Percentiles rank a stretch among this genome's conserved stretches.
Evolutionary conservation across 2,113 vertebrate genomes (phyloP).

Genomic region (Eurypyga helias): DNA sequence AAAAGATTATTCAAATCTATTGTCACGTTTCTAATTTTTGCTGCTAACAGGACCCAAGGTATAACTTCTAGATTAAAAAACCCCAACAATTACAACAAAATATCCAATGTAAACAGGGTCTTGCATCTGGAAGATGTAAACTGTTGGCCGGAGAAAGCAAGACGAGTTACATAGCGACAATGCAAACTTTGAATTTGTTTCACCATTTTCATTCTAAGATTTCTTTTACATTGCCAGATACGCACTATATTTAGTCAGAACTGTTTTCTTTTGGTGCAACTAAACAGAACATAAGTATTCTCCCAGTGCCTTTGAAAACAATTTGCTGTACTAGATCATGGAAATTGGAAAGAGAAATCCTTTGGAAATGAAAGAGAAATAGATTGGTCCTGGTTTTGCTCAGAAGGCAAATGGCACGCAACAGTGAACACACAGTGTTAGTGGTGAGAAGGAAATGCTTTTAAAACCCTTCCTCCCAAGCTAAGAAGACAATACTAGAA

Average conservation of each 20-base stretch:
- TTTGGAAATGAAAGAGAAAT: background rate
- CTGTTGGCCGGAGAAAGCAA: background rate
- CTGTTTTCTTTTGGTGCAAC: background rate
- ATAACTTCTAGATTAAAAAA: background rate
- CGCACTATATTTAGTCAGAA: background rate
- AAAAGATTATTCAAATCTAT: background rate
- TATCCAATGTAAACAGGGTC: background rate
- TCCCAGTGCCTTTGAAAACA: background rate
- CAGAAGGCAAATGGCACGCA: background rate
- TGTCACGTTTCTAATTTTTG: background rate
- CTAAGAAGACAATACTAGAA: background rate
- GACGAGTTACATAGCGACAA: background rate
- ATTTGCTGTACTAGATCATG: background rate
- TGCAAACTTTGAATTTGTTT: background rate
- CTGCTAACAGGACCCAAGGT: background rate
- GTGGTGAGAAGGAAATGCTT: background rate
- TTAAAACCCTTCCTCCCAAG: background rate
- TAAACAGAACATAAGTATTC: background rate
- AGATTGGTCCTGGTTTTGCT: background rate
- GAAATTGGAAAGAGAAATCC: background rate
- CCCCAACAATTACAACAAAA: background rate
- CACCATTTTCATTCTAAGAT: background rate
- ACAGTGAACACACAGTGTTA: background rate
- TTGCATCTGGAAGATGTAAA: conserved; percentile 37
- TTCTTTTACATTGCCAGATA: background rate